Base-by-base conservation (phyloP, 2,797 vertebrate genomes). In the Hippocampus kuda region DNA sequence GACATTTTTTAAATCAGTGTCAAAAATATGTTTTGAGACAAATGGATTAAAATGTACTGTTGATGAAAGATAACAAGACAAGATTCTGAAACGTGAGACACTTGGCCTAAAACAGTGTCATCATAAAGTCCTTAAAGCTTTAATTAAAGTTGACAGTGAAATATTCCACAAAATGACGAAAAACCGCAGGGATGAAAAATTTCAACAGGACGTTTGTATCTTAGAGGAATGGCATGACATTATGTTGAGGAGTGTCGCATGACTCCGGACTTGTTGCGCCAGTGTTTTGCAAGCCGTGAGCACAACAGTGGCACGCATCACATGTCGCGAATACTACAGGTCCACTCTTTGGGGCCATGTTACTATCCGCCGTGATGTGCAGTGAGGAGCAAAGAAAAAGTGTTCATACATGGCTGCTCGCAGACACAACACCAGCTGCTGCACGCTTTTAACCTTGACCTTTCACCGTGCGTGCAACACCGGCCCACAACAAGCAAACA, bases 101-200 rank as follows among this genome's bases (percentile, higher is more conserved):
- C 44, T 46, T 46, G 44, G 44, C 44, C 10, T 46, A 46, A 15
- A 46, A 46, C 15, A 46, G 44, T 15, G 0, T 12, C 44, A 46
- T 46, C 34, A 38, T 38, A 38, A 38, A 38, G 6, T 46, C 13
- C 44, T 15, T 46, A 11, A 46, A 41, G 20, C 3, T 38, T 34
- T 41, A 16, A 38, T 11, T 20, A 34, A 22, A 51, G 68, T 12
- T 26, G 15, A 38, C 15, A 4, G 20, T 27, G 69, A 26, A 80
- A 70, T 77, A 71, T 72, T 68, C 27, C 62, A 22, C 60, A 77
- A 75, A 85, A 70, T 46, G 30, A 70, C 30, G 26, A 63, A 70
- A 78, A 72, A 69, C 6, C 3, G 66, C 70, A 70, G 18, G 9
- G 53, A 77, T 82, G 26, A 84, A 81, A 81, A 83, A 78, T 79